Evolutionary conservation across 2,888 invertebrate species (phyloP), one percentile per base, ranked within the genome.

Genomic region (Suillia variegata): DNA sequence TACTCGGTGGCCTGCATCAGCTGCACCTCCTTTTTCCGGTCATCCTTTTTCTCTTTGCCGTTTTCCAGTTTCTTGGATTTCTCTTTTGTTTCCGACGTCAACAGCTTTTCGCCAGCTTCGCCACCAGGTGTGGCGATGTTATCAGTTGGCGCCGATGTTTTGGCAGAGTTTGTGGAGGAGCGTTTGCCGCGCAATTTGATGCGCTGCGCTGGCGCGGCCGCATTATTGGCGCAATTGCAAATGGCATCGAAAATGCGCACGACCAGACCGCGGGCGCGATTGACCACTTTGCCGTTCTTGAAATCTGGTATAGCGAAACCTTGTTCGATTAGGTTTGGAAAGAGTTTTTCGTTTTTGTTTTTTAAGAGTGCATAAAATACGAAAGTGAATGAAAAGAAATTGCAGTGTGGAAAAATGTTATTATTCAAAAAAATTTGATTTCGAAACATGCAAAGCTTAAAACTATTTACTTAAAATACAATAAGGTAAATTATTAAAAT

Each of bases 141-240:
- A 20, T 6, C n/a, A 62, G 65, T 38, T 64, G 69, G 31, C 73
- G 71, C 1, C 70, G 67, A 54, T 69, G 52, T 61, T 1, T 61
- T 63, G 1, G 53, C 58, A n/a, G n/a, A n/a, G 1, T 45, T 59
- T 2, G 65, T 61, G 13, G 77, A 70, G 18, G 73, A 65, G 33
- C 75, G 68, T 64, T 77, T 79, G 57, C 75, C 76, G 53, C 80
- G 75, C 59, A 80, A 64, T 60, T 79, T 78, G 48, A 78, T 75
- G 13, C 80, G 77, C 38, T 76, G 74, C 2, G 87, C 86, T 45
- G 87, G 86, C 13, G 85, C 83, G 8, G 85, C 80, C 5, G 87
- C 80, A 3, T 83, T 85, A 70, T 87, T 87, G 61, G 87, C 87
- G 71, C 87, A 87, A 80, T 87, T 87, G 80, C 87, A 87, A 50